Evolutionary conservation across 2,113 vertebrate species (phyloP).

Genomic region (Drymodes brunneopygia): DNA sequence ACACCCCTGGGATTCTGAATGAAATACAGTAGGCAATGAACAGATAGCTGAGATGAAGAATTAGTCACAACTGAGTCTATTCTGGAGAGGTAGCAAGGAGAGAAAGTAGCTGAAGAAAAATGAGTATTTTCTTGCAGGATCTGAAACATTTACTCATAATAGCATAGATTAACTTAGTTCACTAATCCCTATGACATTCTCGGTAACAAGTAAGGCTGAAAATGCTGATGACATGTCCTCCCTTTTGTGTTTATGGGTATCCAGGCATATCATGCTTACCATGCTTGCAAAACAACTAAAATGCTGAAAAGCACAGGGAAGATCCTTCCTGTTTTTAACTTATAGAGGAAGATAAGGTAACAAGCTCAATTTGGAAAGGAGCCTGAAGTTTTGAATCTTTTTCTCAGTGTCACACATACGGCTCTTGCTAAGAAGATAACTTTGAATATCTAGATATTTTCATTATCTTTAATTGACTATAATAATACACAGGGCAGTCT

Average conservation of each 20-base stretch:
- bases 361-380: background rate
- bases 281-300: background rate
- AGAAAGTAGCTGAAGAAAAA: background rate
- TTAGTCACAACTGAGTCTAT: background rate
- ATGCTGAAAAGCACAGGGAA: background rate
- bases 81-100: background rate
- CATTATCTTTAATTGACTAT: background rate
- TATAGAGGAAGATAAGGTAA: background rate
- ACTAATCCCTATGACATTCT: background rate
- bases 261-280: background rate
- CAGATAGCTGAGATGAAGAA: background rate
- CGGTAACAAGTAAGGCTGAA: background rate
- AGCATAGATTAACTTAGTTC: background rate
- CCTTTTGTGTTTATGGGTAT: background rate
- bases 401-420: background rate
- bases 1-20: background rate
- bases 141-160: background rate
- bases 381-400: background rate
- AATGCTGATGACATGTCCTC: background rate
- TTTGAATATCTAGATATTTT: background rate
- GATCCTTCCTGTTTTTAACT: background rate
- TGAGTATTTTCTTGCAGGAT: background rate
- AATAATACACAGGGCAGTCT: background rate
- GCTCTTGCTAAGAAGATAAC: background rate
- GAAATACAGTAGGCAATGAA: background rate